phyloP scores from a whole-genome alignment of 2,888 invertebrate species.

The Mesoligia furuncula region DNA sequence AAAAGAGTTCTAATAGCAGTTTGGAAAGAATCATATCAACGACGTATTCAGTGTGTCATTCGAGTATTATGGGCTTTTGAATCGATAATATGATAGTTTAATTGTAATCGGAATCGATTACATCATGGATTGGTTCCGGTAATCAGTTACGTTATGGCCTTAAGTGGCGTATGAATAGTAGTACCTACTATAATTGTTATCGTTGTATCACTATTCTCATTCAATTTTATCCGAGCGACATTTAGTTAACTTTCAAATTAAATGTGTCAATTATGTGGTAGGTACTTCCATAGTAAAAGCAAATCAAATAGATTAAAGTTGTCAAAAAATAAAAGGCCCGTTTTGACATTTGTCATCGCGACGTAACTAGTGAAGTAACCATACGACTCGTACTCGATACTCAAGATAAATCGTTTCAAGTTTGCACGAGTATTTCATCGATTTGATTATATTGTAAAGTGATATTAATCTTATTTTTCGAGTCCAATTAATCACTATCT shows the following conservation, averaged over 20 bases:
- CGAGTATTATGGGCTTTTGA: slow-evolving; percentile 19
- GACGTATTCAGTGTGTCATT: slow-evolving; percentile 31
- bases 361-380: too few species aligned
- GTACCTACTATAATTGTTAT: background rate
- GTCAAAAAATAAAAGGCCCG: too few species aligned
- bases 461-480: too few species aligned
- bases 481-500: too few species aligned
- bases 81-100: slow-evolving; percentile 41
- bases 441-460: too few species aligned
- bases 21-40: slow-evolving; percentile 26
- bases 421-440: too few species aligned
- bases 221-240: background rate
- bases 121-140: slow-evolving; percentile 42
- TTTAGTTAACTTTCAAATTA: background rate
- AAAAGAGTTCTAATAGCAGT: slow-evolving; percentile 10
- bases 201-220: background rate
- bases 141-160: slow-evolving; percentile 26
- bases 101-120: slow-evolving; percentile 32
- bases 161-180: background rate
- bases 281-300: background rate
- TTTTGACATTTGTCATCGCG: too few species aligned
- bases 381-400: too few species aligned
- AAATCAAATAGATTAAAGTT: background rate
- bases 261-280: background rate
- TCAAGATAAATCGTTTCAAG: too few species aligned